Evolutionary conservation across 2,797 vertebrate genomes (phyloP), one percentile per base, ranked within the genome.

Genomic region (Lepus townsendii): DNA sequence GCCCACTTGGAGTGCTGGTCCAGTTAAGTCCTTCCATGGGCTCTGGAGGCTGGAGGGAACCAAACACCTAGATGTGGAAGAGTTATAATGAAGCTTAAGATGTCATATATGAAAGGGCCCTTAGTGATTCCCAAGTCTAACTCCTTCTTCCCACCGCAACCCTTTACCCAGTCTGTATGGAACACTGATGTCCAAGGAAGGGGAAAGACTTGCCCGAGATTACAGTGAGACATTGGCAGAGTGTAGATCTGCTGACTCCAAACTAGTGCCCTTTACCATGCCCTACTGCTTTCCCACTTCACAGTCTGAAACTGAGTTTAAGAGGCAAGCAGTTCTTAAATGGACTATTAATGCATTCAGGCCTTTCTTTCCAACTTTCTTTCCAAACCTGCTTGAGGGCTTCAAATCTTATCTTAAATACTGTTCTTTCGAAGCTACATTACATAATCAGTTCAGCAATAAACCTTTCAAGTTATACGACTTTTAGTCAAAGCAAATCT

Each of bases 401-500:
- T 97, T 97, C 96, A 97, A 91, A 97, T 94, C 94, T 95, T 97
- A 96, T 97, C 94, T 96, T 97, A 97, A 96, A 96, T 96, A 92
- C 82, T 95, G 62, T 76, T 95, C 94, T 97, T 96, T 97, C 68
- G 3, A 97, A 95, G 91, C 77, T 96, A 90, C 84, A 96, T 97
- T 96, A 97, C 93, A 97, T 95, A 96, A 97, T 97, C 94, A 92
- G 79, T 93, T 97, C 92, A 95, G 86, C 94, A 96, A 97, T 97
- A 97, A 97, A 96, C 79, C 79, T 96, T 95, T 96, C 94, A 97
- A 97, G 94, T 96, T 97, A 97, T 95, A 95, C 0, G 57, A 91
- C 95, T 96, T 96, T 96, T 95, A 97, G 96, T 97, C 80, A 95
- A 96, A 97, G 95, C 80, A 97, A 96, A 97, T 96, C 94, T 96